Percentiles rank a stretch among this genome's conserved stretches.
Evolutionary conservation across 2,797 vertebrate species (phyloP).

Genomic region (Steatocranus sp.): DNA sequence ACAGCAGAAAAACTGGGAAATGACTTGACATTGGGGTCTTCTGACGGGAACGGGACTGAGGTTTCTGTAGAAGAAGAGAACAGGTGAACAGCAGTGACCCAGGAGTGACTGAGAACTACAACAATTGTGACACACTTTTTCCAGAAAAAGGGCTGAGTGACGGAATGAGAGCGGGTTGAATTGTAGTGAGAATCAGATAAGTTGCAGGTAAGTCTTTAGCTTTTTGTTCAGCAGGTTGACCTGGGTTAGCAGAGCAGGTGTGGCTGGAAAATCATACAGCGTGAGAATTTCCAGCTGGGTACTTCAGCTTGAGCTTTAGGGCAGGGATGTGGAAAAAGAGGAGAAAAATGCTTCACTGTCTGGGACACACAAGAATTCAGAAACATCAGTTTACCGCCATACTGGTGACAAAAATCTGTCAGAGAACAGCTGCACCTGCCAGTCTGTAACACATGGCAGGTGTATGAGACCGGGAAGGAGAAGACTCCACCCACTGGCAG

Average conservation of each 20-base stretch:
- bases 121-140: neutral
- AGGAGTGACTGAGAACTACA: neutral
- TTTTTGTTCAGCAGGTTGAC: neutral
- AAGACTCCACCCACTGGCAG: neutral
- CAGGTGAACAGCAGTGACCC: neutral
- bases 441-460: neutral
- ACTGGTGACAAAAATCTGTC: neutral
- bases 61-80: neutral
- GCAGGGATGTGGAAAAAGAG: neutral
- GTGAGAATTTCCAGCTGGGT: neutral
- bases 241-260: neutral
- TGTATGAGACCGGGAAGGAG: neutral
- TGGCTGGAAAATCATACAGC: neutral
- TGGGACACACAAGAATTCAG: neutral
- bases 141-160: neutral
- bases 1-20: neutral
- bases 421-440: neutral
- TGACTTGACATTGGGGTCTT: neutral
- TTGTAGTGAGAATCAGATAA: neutral
- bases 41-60: neutral
- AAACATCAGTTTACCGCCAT: neutral
- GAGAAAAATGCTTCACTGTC: neutral
- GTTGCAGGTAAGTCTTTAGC: neutral
- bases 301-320: neutral
- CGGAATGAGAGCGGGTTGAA: neutral